Conservation (phyloP, 2,888 invertebrate genomes). For the Neoaliturus tenellus region DNA sequence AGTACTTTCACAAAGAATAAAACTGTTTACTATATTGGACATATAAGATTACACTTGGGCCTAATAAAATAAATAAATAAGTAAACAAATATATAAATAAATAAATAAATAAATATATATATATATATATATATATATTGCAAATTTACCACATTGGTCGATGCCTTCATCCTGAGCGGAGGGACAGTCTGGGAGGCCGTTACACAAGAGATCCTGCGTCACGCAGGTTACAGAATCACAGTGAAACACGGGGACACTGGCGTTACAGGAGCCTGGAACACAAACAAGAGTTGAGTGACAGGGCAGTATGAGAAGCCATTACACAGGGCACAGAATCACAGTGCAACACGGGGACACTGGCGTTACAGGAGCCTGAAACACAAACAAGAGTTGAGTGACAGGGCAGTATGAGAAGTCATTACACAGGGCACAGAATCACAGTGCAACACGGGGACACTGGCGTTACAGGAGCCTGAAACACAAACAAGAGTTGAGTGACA, state of each 20-base stretch:
- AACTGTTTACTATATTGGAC: neutral
- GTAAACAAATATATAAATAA: too few relatives aligned
- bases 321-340: constrained; percentile 62
- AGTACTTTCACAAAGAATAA: too few relatives aligned
- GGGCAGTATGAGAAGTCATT: constrained; percentile 67
- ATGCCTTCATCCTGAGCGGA: constrained; percentile 64
- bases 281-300: neutral
- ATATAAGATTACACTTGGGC: too few relatives aligned
- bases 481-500: constrained; percentile 58
- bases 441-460: constrained; percentile 59
- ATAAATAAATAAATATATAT: too few relatives aligned
- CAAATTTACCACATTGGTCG: constrained; percentile 64
- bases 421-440: constrained; percentile 63
- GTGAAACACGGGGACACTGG: constrained; percentile 60
- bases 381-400: constrained; percentile 54
- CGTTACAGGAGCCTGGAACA: constrained; percentile 54
- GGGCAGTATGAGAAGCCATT: constrained; percentile 67
- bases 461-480: constrained; percentile 56
- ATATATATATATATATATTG: too few relatives aligned
- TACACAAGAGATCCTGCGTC: constrained; percentile 63
- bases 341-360: constrained; percentile 59
- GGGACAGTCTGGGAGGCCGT: constrained; percentile 66
- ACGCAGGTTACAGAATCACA: constrained; percentile 63
- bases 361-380: constrained; percentile 54
- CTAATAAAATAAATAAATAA: too few relatives aligned